A percentile compares a stretch with the other conserved stretches of the same genome.
phyloP scores from a whole-genome alignment of 2,888 invertebrate species.

The Clivina fossor region DNA sequence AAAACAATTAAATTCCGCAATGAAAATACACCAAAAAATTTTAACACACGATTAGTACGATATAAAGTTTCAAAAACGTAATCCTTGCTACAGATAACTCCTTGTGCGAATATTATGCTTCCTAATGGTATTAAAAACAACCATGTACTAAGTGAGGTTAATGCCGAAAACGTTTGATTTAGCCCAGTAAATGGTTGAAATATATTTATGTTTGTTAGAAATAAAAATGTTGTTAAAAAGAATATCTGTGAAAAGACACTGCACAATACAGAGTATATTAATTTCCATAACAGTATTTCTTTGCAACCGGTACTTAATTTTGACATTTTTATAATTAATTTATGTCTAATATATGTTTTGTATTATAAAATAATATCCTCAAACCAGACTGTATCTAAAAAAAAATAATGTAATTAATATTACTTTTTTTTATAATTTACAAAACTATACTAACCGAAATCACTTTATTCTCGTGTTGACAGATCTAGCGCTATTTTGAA shows the following conservation, averaged over 20 bases:
- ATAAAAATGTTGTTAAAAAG: conserved; percentile 47
- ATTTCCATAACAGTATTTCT: conserved; percentile 60
- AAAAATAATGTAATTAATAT: background rate
- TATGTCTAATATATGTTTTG: no score
- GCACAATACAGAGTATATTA: conserved; percentile 54
- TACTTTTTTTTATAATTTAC: background rate
- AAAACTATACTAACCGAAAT: no score
- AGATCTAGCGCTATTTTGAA: no score
- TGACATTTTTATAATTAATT: no score
- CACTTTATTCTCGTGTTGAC: no score
- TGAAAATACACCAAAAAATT: conserved; percentile 64
- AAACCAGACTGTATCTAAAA: no score
- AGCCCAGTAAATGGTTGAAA: conserved; percentile 69
- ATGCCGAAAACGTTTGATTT: conserved; percentile 59
- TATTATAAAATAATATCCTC: no score
- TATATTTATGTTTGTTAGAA: conserved; percentile 63
- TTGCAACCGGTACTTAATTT: conserved; percentile 55
- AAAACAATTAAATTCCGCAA: conserved; percentile 61
- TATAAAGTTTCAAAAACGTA: conserved; percentile 64
- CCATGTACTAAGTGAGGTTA: conserved; percentile 66
- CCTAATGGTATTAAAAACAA: conserved; percentile 66
- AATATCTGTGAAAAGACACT: conserved; percentile 50
- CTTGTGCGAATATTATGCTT: conserved; percentile 67
- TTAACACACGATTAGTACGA: conserved; percentile 67
- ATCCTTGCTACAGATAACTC: conserved; percentile 70